These are phyloP conservation scores for Charina bottae DNA, from an alignment of 2,113 vertebrate genomes.

Conservation along the genomic window DNA sequence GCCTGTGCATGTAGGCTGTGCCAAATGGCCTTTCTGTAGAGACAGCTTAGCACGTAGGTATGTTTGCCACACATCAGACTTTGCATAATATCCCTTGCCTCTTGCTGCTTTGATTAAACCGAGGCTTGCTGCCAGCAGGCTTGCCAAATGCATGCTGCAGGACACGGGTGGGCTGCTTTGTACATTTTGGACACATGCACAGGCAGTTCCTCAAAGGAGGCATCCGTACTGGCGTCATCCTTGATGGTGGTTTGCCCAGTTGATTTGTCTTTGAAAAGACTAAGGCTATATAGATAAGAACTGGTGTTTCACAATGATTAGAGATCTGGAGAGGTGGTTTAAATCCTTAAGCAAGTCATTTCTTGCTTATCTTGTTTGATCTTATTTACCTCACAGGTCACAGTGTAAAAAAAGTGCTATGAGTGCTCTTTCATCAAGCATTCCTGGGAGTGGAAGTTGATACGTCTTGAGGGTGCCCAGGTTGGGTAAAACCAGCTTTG, in stretches of 20 bases:
- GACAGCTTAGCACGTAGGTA: fast-evolving
- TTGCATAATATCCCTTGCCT: not conserved
- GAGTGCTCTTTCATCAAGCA: not conserved
- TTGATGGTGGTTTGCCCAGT: not conserved
- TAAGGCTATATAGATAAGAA: not conserved
- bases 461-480: not conserved
- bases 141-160: fast-evolving
- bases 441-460: not conserved
- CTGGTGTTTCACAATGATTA: not conserved
- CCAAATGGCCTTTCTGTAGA: constrained; percentile 19
- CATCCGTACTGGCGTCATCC: not conserved
- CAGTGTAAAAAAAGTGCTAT: not conserved
- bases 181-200: not conserved
- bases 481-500: not conserved
- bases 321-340: not conserved
- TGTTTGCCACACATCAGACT: not conserved
- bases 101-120: not conserved
- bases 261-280: not conserved
- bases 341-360: not conserved
- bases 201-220: not conserved
- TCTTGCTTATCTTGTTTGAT: not conserved
- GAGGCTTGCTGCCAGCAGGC: constrained; percentile 14
- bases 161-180: not conserved
- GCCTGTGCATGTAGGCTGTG: constrained; percentile 38
- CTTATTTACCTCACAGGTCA: not conserved